A percentile compares a stretch with the other conserved stretches of the same genome.
Conservation (phyloP, 2,888 invertebrate genomes). For the Andricus curvator region DNA sequence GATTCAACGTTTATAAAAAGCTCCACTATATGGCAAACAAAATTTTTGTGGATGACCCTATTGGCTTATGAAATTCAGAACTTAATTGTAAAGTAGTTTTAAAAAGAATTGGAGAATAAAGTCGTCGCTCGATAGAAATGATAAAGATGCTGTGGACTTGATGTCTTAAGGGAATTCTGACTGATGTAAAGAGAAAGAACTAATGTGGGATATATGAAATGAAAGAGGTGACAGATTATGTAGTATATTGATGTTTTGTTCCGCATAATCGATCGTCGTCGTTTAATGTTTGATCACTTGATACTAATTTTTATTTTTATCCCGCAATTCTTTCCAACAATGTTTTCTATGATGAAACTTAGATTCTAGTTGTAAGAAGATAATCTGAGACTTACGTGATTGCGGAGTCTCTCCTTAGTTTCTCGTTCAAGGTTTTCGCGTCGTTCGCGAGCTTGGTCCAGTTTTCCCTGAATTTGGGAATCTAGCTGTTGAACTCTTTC, state of each 20-base stretch:
- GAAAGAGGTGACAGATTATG: background rate
- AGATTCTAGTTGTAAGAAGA: background rate
- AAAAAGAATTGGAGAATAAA: conserved; percentile 55
- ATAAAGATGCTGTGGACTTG: conserved; percentile 43
- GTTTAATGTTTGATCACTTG: background rate
- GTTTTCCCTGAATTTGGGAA: conserved; percentile 84
- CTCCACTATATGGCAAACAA: too few relatives aligned
- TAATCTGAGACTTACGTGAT: conserved; percentile 82
- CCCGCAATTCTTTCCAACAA: background rate
- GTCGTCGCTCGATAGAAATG: conserved; percentile 47
- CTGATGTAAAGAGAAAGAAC: background rate
- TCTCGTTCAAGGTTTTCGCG: conserved; percentile 87
- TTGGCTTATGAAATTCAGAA: background rate
- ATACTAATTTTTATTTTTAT: background rate
- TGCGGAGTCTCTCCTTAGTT: conserved; percentile 88
- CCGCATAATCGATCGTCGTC: background rate
- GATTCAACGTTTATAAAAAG: too few relatives aligned
- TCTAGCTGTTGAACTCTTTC: conserved; percentile 86
- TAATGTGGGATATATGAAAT: background rate
- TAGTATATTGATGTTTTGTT: background rate
- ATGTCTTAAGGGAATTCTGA: background rate
- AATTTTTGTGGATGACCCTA: too few relatives aligned
- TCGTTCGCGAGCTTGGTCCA: conserved; percentile 85
- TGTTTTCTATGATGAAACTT: background rate
- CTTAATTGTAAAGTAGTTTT: conserved; percentile 41